phyloP scores from a whole-genome alignment of 2,888 invertebrate species.

The Drosophila pseudotakahashii region DNA sequence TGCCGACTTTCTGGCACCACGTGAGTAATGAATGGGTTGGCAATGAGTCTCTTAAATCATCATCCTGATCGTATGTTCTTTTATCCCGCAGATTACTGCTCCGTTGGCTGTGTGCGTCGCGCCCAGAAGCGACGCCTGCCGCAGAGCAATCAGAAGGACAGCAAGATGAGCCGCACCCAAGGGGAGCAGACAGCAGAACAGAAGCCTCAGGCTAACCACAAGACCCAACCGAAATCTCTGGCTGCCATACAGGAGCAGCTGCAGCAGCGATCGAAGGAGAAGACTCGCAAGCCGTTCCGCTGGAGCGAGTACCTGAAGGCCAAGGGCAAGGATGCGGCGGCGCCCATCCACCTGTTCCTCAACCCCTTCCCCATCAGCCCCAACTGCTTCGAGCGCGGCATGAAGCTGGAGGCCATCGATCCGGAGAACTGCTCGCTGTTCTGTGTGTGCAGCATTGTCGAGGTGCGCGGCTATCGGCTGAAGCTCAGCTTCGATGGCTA shows the following conservation, averaged over 20 bases:
- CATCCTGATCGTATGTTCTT: too few species aligned
- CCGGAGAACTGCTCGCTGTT: constrained; percentile 95
- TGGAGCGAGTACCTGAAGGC: constrained; percentile 94
- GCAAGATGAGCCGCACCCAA: constrained; percentile 48
- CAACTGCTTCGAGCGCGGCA: constrained; percentile 92
- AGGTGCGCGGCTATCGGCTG: constrained; percentile 92
- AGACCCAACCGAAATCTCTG: constrained; percentile 6
- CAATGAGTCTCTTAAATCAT: too few species aligned
- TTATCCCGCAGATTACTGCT: constrained; percentile 72
- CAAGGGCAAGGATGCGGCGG: constrained; percentile 88
- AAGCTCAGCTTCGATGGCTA: constrained; percentile 97
- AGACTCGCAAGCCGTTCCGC: constrained; percentile 86
- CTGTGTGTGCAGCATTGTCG: constrained; percentile 94
- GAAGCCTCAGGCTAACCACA: background rate
- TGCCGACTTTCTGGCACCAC: constrained; percentile 92
- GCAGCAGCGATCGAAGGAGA: constrained; percentile 2
- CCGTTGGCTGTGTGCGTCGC: constrained; percentile 75
- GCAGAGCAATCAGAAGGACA: constrained; percentile 10
- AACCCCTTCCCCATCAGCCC: constrained; percentile 90
- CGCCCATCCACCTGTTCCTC: constrained; percentile 91
- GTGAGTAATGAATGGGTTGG: constrained; percentile 85
- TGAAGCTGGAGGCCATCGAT: constrained; percentile 97
- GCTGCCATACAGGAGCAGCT: constrained; percentile 83
- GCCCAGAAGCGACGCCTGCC: constrained; percentile 55
- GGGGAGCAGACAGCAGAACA: constrained; percentile 13